Conservation (phyloP, 2,888 invertebrate species). For the Thysanoteuthis rhombus region DNA sequence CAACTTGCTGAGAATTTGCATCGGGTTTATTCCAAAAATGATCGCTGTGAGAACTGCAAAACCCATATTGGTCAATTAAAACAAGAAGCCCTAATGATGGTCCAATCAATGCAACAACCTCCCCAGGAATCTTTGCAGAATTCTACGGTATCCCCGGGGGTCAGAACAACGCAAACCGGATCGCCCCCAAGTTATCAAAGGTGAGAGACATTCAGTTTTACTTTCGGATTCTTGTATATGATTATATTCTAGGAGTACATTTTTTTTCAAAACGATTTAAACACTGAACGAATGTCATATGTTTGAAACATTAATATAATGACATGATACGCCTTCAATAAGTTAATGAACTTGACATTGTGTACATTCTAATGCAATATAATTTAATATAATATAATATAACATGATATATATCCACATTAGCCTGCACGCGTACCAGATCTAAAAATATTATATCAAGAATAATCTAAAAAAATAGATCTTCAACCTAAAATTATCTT, state of each 20-base stretch:
- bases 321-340: too few relatives aligned
- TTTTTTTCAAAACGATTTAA: too few relatives aligned
- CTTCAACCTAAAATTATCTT: too few relatives aligned
- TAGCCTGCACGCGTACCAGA: too few relatives aligned
- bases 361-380: too few relatives aligned
- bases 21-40: conserved; percentile 43
- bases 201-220: neutral
- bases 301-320: too few relatives aligned
- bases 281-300: too few relatives aligned
- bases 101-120: conserved; percentile 59
- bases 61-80: conserved; percentile 55
- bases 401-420: too few relatives aligned
- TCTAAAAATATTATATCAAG: too few relatives aligned
- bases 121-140: conserved; percentile 43
- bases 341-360: too few relatives aligned
- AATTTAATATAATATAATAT: too few relatives aligned
- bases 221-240: neutral
- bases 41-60: conserved; percentile 60
- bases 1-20: conserved; percentile 50
- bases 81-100: conserved; percentile 60
- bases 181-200: conserved; percentile 17
- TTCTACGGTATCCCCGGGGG: neutral
- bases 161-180: neutral
- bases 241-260: neutral
- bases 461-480: too few relatives aligned